Conservation (phyloP, 2,888 invertebrate species). For the Disparrhopalites patrizii region DNA sequence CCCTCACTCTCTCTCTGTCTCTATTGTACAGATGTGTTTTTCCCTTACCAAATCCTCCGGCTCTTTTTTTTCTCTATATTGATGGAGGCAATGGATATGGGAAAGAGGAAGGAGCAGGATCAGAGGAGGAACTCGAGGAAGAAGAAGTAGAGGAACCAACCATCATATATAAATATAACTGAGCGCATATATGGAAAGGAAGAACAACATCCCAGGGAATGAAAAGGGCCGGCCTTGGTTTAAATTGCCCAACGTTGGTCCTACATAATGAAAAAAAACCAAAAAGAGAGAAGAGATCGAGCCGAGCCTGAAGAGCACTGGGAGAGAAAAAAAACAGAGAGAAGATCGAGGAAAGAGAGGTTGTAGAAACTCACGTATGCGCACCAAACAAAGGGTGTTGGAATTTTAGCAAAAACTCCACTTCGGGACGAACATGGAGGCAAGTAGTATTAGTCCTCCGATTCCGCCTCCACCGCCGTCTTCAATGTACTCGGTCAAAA, state of each 20-base stretch:
- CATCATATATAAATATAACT: too few relatives aligned
- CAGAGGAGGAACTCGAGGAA: too few relatives aligned
- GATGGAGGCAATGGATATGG: too few relatives aligned
- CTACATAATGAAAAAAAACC: neutral
- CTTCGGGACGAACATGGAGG: slow-evolving; percentile 16
- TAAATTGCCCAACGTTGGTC: slow-evolving; percentile 3
- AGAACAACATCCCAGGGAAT: too few relatives aligned
- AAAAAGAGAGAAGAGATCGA: neutral
- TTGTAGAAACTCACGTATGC: slow-evolving; percentile 5
- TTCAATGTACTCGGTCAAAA: slow-evolving; percentile 26
- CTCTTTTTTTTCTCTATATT: too few relatives aligned
- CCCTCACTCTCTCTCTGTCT: too few relatives aligned
- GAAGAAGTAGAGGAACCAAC: too few relatives aligned
- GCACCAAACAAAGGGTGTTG: slow-evolving; percentile 5
- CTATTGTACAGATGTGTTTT: too few relatives aligned
- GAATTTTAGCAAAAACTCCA: slow-evolving; percentile 1
- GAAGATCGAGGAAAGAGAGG: neutral
- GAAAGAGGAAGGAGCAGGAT: too few relatives aligned
- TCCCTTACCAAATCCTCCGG: too few relatives aligned
- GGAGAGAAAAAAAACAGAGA: neutral
- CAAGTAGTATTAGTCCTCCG: slow-evolving; percentile 17
- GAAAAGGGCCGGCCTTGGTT: slow-evolving; percentile 5
- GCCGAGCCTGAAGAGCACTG: neutral
- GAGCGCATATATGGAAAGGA: too few relatives aligned
- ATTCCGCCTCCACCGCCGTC: slow-evolving; percentile 24